A percentile compares a stretch with the other conserved stretches of the same genome.
Evolutionary conservation across 2,888 invertebrate species (phyloP).

Genomic region (Halictus ligatus): DNA sequence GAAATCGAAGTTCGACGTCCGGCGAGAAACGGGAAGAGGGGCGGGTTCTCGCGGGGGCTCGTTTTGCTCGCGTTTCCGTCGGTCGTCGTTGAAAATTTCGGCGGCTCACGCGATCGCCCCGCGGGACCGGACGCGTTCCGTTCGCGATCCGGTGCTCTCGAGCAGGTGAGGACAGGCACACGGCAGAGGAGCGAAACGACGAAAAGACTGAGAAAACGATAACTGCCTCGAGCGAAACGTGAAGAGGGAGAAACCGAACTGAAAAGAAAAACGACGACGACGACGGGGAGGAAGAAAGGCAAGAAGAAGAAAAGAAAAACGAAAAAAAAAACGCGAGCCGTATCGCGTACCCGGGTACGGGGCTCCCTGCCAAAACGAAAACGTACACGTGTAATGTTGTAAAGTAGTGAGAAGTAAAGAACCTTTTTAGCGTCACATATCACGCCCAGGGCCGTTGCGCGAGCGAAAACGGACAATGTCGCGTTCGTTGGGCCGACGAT

Average conservation of each 20-base stretch:
- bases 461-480: slow-evolving; percentile 67
- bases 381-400: slow-evolving; percentile 75
- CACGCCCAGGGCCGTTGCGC: slow-evolving; percentile 71
- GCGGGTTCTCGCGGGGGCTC: neutral
- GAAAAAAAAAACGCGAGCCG: slow-evolving; percentile 39
- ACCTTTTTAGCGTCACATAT: slow-evolving; percentile 80
- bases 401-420: slow-evolving; percentile 74
- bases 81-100: slow-evolving; percentile 28
- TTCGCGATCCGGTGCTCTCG: slow-evolving; percentile 22
- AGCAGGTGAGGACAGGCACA: slow-evolving; percentile 37
- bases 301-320: too few species aligned
- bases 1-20: slow-evolving; percentile 9
- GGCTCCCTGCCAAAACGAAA: slow-evolving; percentile 76
- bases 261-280: neutral
- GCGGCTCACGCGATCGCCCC: slow-evolving; percentile 44
- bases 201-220: slow-evolving; percentile 69
- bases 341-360: slow-evolving; percentile 54
- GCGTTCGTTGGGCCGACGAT: slow-evolving; percentile 53
- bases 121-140: slow-evolving; percentile 29
- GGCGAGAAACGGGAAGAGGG: neutral
- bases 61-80: neutral
- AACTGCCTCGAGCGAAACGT: slow-evolving; percentile 75
- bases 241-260: slow-evolving; percentile 29
- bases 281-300: neutral
- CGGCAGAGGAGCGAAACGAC: slow-evolving; percentile 25